These are phyloP conservation scores for Ethmia dodecea DNA, from an alignment of 2,888 invertebrate species.

Conservation along the genomic window DNA sequence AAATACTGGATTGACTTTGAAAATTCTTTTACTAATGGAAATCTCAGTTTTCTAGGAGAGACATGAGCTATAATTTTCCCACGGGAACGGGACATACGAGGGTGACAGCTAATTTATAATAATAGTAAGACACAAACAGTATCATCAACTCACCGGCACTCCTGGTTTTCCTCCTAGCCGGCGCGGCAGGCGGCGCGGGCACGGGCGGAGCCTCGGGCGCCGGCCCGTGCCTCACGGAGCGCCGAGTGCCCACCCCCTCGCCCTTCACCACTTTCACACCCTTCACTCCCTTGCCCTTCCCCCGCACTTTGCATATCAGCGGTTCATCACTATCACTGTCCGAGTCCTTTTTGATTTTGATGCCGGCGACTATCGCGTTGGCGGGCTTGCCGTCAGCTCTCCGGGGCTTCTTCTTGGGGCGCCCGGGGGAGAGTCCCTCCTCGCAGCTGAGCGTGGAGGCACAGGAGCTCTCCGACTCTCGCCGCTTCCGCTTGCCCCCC, in stretches of 20 bases:
- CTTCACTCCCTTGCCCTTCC: slow-evolving; percentile 37
- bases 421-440: slow-evolving; percentile 58
- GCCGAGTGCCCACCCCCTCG: slow-evolving; percentile 64
- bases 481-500: slow-evolving; percentile 83
- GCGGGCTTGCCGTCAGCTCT: slow-evolving; percentile 54
- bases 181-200: slow-evolving; percentile 27
- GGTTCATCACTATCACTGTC: slow-evolving; percentile 90
- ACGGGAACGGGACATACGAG: too few relatives aligned
- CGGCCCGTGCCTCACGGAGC: slow-evolving; percentile 72
- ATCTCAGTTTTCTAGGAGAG: too few relatives aligned
- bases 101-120: too few relatives aligned
- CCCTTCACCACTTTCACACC: slow-evolving; percentile 13
- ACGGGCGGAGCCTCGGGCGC: slow-evolving; percentile 27
- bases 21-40: too few relatives aligned
- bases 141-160: slow-evolving; percentile 85
- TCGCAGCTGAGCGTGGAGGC: slow-evolving; percentile 81
- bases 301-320: slow-evolving; percentile 83
- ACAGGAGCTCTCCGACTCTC: slow-evolving; percentile 87
- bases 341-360: slow-evolving; percentile 79
- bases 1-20: too few relatives aligned
- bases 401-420: slow-evolving; percentile 52
- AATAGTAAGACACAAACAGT: too few relatives aligned
- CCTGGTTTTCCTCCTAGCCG: slow-evolving; percentile 79
- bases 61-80: too few relatives aligned
- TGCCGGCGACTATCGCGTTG: slow-evolving; percentile 55